Conservation (phyloP, 2,888 invertebrate genomes). For the Drosophila paranaensis region DNA sequence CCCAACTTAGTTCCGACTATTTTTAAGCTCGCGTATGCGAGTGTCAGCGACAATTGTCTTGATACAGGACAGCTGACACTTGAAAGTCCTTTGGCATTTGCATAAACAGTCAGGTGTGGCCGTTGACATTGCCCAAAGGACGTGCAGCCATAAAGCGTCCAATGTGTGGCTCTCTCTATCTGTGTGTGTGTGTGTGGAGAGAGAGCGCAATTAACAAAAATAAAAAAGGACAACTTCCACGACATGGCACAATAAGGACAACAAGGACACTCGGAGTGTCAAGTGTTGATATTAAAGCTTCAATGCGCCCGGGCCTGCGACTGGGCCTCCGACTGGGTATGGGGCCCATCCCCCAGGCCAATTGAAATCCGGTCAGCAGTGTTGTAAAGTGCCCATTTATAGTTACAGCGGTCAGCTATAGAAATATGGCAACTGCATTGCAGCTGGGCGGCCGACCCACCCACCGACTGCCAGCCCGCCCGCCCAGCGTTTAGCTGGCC, state of each 20-base stretch:
- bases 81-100: constrained; percentile 33
- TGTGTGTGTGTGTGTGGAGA: not conserved
- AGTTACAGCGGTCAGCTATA: constrained; percentile 35
- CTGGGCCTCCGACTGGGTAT: not conserved
- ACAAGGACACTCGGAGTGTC: constrained; percentile 48
- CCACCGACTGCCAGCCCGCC: not conserved
- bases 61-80: not conserved
- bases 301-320: constrained; percentile 36
- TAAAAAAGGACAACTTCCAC: constrained; percentile 16
- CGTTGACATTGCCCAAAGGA: constrained; percentile 15
- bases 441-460: constrained; percentile 46
- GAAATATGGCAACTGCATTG: constrained; percentile 76
- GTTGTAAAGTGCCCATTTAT: constrained; percentile 21
- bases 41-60: constrained; percentile 8
- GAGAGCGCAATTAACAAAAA: constrained; percentile 50
- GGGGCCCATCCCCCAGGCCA: constrained; percentile 5
- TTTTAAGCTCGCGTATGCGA: not conserved
- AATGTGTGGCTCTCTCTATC: too few relatives aligned
- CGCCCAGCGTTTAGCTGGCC: constrained; percentile 29
- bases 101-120: constrained; percentile 16
- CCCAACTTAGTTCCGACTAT: not conserved
- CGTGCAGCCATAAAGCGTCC: constrained; percentile 11
- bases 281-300: constrained; percentile 65
- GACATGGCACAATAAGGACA: constrained; percentile 36
- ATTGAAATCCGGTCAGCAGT: constrained; percentile 49